phyloP scores from a whole-genome alignment of 1,140 invertebrate species.

The Danaus plexippus region DNA sequence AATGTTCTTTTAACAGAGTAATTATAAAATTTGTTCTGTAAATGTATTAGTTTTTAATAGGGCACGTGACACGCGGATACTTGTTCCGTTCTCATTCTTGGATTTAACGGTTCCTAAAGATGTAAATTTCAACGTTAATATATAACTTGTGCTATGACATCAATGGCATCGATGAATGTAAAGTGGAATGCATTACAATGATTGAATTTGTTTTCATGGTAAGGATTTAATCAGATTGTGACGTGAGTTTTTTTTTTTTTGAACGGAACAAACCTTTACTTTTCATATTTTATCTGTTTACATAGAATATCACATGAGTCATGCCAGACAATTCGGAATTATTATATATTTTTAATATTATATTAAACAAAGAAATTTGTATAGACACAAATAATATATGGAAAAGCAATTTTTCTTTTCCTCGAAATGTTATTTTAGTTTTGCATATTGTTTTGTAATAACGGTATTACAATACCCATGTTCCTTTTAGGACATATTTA shows the following conservation, averaged over 20 bases:
- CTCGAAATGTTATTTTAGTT: no score
- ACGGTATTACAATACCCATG: no score
- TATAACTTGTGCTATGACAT: constrained; percentile 34
- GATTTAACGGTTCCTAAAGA: constrained; percentile 15
- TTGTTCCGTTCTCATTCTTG: no score
- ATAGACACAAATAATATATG: neutral
- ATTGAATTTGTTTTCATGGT: constrained; percentile 20
- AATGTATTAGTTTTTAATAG: no score
- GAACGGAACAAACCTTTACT: neutral
- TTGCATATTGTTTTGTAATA: no score
- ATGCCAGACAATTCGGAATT: neutral
- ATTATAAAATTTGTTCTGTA: no score
- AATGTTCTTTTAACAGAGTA: no score
- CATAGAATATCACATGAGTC: constrained; percentile 1
- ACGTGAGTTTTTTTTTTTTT: no score
- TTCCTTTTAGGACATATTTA: no score
- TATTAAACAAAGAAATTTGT: neutral
- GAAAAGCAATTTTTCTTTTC: neutral
- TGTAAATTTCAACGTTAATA: constrained; percentile 12
- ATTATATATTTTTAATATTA: neutral
- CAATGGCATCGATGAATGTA: constrained; percentile 38
- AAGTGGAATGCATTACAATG: constrained; percentile 25
- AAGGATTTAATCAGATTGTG: constrained; percentile 16
- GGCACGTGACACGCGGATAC: no score
- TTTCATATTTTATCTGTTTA: constrained; percentile 1